Base-by-base conservation (phyloP, 2,888 invertebrate genomes). In the Brachypalpus laphriformis region DNA sequence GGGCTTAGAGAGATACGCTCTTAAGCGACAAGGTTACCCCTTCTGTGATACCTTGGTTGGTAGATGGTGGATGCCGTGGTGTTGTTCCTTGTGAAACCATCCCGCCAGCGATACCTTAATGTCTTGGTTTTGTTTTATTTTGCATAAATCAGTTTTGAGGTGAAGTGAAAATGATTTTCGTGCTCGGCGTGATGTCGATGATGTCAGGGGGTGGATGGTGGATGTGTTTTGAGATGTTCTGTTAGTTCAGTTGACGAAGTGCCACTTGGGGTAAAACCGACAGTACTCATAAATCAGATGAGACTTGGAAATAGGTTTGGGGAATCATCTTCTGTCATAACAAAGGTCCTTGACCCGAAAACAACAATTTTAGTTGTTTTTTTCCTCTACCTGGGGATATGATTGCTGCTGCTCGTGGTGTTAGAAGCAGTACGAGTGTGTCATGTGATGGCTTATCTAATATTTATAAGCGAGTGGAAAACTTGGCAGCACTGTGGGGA, bases 61-160 rank as follows among this genome's bases (percentile, higher is more conserved):
- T 20, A 18, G 20, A 20, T 20, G 14, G 22, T 8, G 25, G 16
- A 16, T 54, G 31, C 4, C 18, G 14, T 40, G 37, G 9, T 40
- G 40, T 16, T 61, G 71, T n/a, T 70, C 25, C 28, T 54, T 34
- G 54, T 61, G 11, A 42, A 61, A 63, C 20, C 63, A 28, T 63
- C 14, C 42, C 42, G 49, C 20, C 47, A 63, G 22, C 16, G 37
- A 54, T 40, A 74, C 51, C 72, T 61, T 54, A 63, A 63, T 63
- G 31, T 20, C 56, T 40, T 51, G 61, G 72, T 47, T 47, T 63
- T 74, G 54, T 61, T 72, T 72, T 61, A 59, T 72, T 72, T 72
- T 72, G 49, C 71, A 61, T 72, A 72, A 72, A 72, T 72, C 71
- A 61, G 59, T 61, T 54, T 54, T 42, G 51, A 40, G 63, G 42